Base-by-base conservation (phyloP, 2,888 invertebrate genomes). In the Hyalella azteca region DNA sequence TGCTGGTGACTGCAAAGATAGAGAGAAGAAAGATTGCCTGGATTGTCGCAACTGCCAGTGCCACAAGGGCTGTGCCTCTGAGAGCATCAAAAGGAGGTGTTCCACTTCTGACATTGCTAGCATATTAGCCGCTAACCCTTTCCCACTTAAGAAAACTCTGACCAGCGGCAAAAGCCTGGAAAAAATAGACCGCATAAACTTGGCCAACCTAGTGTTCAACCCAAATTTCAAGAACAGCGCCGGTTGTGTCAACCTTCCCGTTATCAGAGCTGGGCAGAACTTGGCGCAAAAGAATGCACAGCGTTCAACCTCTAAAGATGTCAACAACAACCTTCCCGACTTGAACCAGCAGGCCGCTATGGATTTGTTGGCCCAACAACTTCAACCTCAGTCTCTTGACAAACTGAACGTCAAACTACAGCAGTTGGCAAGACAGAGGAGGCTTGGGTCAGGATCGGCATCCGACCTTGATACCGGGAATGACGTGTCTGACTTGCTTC, bases 141-240 rank as follows among this genome's bases (percentile, higher is more conserved):
- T 36, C 36, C 36, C 36, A 5, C 60, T 36, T 4, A 36, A 36
- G 60, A 60, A 36, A 36, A 60, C 29, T 29, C 11, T 36, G 7
- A 19, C 36, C 36, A 60, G 60, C 19, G 60, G 60, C 15, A 60
- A 60, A 15, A 60, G 60, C 60, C 19, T 60, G 3, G 73, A 73
- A 11, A 73, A 73, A 26, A 45, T 73, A 45, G 73, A 73, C 41
- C 4, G 45, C 22, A 73, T 73, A 11, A 73, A 73, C 45, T 41
- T 73, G 45, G 73, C 73, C 11, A 73, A 73, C 36, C n/a, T 73
- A 36, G 73, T 73, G 7, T 73, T 73, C 73, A 73, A 73, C 39
- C 73, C 73, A 7, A 73, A 73, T 15, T 73, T 73, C 41, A 73
- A 73, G 29, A 73, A 40, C 26, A 73, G 45, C 45, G 73, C 41